Base-by-base conservation (phyloP, 2,113 vertebrate species). In the Anguilla japonica region DNA sequence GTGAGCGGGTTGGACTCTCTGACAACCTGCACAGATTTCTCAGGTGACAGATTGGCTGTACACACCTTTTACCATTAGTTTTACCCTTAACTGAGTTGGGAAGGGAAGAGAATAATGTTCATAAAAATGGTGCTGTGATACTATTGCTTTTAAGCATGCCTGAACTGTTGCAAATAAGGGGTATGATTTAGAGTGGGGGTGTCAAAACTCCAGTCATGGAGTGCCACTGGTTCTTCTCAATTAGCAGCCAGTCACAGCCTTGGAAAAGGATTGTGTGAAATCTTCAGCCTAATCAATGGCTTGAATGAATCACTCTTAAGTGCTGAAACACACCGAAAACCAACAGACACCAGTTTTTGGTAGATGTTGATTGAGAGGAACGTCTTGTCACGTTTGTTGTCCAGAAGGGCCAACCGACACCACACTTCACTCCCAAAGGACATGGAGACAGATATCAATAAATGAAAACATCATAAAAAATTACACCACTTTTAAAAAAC, bases 401-500 rank as follows among this genome's bases (percentile, higher is more conserved):
- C 63, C 63, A 29, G n/a, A n/a, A 34, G n/a, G 7, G 5, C 71
- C 2, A 7, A 75, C 71, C 26, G 71, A 75, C 71, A 20, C n/a
- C 71, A 34, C 29, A 9, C n/a, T 75, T 75, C 11, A 34, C 71
- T 75, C n/a, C 26, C 63, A 34, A n/a, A 75, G 71, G 71, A 34
- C 26, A n/a, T 26, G 26, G 71, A 80, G 60, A 84, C 0, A 26
- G 50, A 29, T 6, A 20, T 43, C 40, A 34, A 94, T 94, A 92
- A 95, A 92, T 94, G 57, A 13, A 94, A 89, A 93, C 90, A 92
- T 90, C 91, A 43, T 34, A 79, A 82, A 83, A 60, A 80, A 63
- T 34, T 7, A 75, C 41, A 50, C 14, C 81, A 89, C 60, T 67
- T 67, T 67, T 29, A 29, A 78, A 88, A 41, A 87, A 16, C 79